phyloP scores from a whole-genome alignment of 2,888 invertebrate genomes.

The Tryphoninae sp. region DNA sequence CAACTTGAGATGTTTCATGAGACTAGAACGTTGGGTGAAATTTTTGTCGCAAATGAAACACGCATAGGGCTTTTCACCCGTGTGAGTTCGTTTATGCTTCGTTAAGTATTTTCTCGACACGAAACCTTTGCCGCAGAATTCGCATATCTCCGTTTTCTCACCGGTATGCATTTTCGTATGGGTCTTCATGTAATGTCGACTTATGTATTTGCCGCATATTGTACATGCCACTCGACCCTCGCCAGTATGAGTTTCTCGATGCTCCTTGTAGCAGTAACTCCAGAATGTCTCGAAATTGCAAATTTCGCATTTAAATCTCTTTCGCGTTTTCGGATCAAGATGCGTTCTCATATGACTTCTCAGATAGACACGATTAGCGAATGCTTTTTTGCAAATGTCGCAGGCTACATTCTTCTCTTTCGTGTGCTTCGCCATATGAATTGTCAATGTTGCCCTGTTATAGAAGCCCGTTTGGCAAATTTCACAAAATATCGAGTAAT shows the following conservation, averaged over 20 bases:
- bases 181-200: slow-evolving; percentile 73
- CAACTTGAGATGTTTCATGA: slow-evolving; percentile 75
- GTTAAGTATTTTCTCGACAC: slow-evolving; percentile 71
- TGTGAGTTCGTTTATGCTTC: slow-evolving; percentile 73
- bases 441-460: slow-evolving; percentile 71
- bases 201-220: slow-evolving; percentile 79
- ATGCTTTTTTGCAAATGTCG: slow-evolving; percentile 80
- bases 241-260: slow-evolving; percentile 80
- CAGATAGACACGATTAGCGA: slow-evolving; percentile 82
- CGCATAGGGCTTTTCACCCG: slow-evolving; percentile 73
- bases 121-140: slow-evolving; percentile 75
- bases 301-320: slow-evolving; percentile 82
- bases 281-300: slow-evolving; percentile 81
- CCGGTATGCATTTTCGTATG: slow-evolving; percentile 74
- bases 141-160: slow-evolving; percentile 75
- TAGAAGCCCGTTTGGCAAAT: slow-evolving; percentile 79
- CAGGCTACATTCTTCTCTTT: slow-evolving; percentile 70
- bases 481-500: slow-evolving; percentile 80
- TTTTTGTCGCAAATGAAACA: slow-evolving; percentile 77
- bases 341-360: slow-evolving; percentile 81
- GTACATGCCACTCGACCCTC: slow-evolving; percentile 78
- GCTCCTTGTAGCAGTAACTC: slow-evolving; percentile 79
- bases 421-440: slow-evolving; percentile 77
- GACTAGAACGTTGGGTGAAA: slow-evolving; percentile 77
- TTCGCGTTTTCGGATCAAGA: slow-evolving; percentile 78